A percentile compares a stretch with the other conserved stretches of the same genome.
These are phyloP conservation scores for Syrrhaptes paradoxus DNA, from an alignment of 2,113 vertebrate genomes.

Conservation along the genomic window DNA sequence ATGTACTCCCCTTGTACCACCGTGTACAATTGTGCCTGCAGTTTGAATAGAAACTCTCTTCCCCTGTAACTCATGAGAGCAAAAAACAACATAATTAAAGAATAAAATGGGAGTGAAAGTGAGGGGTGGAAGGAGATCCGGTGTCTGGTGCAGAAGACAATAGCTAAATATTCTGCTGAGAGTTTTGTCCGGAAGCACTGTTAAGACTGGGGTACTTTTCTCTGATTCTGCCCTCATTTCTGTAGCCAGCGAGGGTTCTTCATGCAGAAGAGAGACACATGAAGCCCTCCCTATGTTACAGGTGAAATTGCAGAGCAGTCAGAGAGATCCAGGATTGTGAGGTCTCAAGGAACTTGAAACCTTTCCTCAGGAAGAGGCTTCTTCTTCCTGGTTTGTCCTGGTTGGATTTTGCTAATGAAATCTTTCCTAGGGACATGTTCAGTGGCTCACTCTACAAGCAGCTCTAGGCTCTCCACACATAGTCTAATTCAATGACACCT, in stretches of 20 bases:
- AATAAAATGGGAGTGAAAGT: background rate
- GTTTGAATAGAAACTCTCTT: background rate
- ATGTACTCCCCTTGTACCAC: background rate
- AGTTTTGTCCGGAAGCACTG: background rate
- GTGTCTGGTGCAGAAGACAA: background rate
- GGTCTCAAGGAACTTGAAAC: background rate
- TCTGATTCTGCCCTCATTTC: background rate
- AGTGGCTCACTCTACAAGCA: background rate
- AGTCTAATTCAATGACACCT: background rate
- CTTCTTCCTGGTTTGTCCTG: background rate
- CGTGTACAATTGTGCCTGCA: background rate
- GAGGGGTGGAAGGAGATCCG: background rate
- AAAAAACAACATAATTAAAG: background rate
- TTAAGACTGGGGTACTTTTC: background rate
- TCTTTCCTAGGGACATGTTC: background rate
- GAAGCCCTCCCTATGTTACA: background rate
- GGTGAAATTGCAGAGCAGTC: background rate
- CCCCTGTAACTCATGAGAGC: background rate
- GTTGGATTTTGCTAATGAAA: background rate
- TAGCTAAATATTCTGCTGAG: background rate
- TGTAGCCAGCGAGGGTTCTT: background rate
- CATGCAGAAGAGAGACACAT: background rate
- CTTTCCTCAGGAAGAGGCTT: background rate
- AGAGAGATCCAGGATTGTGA: background rate
- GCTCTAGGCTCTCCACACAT: background rate